Evolutionary conservation across 2,888 invertebrate genomes (phyloP).

Genomic region (Pimpla rufipes): DNA sequence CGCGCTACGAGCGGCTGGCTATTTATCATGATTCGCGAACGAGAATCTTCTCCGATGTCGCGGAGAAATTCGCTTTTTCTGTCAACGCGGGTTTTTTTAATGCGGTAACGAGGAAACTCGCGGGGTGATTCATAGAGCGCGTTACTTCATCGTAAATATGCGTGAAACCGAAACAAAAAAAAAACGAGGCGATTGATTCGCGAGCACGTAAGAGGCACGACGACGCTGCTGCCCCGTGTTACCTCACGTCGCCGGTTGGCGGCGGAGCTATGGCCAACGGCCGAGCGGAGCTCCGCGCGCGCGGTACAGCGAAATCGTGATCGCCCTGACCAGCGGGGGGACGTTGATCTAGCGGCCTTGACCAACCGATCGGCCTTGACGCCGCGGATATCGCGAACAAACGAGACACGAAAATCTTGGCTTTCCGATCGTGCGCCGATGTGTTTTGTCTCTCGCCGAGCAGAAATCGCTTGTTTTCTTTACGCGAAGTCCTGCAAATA

Average conservation of each 20-base stretch:
- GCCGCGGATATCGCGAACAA: constrained; percentile 23
- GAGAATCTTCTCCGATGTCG: not conserved
- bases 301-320: constrained; percentile 46
- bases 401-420: constrained; percentile 7
- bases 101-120: constrained; percentile 43
- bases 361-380: constrained; percentile 50
- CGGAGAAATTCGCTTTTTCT: not conserved
- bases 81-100: not conserved
- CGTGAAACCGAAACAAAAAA: not conserved
- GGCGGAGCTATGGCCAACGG: too few species aligned
- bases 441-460: not conserved
- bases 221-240: not conserved
- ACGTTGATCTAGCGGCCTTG: constrained; percentile 63
- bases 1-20: constrained; percentile 24
- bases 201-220: not conserved
- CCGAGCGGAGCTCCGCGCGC: too few species aligned
- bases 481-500: too few species aligned
- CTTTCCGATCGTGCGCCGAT: not conserved
- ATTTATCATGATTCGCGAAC: constrained; percentile 49
- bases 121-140: constrained; percentile 46
- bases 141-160: not conserved
- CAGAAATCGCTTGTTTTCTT: too few species aligned
- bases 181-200: not conserved
- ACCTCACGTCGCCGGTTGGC: constrained; percentile 8
- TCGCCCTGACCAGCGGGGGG: constrained; percentile 46